Base-by-base conservation (phyloP, 2,797 vertebrate species). In the Sarcoramphus papa region DNA sequence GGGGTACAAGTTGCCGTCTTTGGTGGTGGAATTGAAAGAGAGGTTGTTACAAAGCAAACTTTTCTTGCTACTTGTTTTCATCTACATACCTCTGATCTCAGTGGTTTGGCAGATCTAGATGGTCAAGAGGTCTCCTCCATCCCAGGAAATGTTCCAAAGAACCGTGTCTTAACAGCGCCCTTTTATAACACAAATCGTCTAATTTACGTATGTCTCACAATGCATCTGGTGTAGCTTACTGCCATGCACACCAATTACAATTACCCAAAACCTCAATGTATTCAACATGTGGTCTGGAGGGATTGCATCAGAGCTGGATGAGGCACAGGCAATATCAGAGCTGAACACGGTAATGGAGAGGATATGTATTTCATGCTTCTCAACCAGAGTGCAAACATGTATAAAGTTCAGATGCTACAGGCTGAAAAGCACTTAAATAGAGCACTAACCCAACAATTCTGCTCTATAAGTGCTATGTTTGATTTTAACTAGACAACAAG, bases 151-250 rank as follows among this genome's bases (percentile, higher is more conserved):
- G 7, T 74, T 81, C 62, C 16, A 48, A 57, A 82, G 37, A 75
- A 16, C 10, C 0, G 0, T 31, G 12, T 33, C 27, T 87, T 84
- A 40, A 56, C 4, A 16, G 24, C 1, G 4, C 13, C 10, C 1
- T 33, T 85, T 79, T 41, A 51, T 25, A 72, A 65, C 6, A 15
- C 16, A 56, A 67, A 1, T 41, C 67, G 3, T 69, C 50, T 69
- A 76, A 62, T 76, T 64, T 37, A 31, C 2, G 0, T 81, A 24
- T 33, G 30, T 30, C 35, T 83, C 48, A 14, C 8, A 81, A 30
- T 73, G 25, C 19, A 28, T 65, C 41, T 65, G 19, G 22, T 27
- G 53, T 67, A 33, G 21, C 22, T 72, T 81, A 51, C 48, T 51
- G 31, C 24, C 64, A 14, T n/a, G 40, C 51, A 68, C n/a, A 53